These are phyloP conservation scores for Gnatocerus cornutus DNA, from an alignment of 2,888 invertebrate genomes.

Conservation along the genomic window DNA sequence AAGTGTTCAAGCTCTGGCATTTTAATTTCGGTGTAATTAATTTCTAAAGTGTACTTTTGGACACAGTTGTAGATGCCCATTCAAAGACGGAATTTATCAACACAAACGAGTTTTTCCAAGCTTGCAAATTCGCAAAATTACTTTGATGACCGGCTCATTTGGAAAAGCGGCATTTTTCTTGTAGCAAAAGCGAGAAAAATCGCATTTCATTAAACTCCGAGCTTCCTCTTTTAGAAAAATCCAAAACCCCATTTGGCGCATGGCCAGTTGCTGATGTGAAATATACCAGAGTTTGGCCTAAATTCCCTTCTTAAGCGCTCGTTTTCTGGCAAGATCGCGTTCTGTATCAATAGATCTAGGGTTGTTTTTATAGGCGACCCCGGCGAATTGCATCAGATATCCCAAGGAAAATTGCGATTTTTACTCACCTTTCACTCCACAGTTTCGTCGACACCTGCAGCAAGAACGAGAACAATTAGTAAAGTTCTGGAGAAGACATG, in stretches of 20 bases:
- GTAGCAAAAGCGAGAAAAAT: conserved; percentile 13
- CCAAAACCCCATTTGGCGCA: conserved; percentile 17
- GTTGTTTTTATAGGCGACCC: conserved; percentile 13
- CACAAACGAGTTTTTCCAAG: conserved; percentile 4
- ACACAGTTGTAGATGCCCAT: conserved; percentile 5
- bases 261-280: conserved; percentile 13
- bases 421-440: conserved; percentile 34
- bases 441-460: conserved; percentile 21
- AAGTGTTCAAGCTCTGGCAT: conserved; percentile 23
- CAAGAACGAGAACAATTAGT: conserved; percentile 18
- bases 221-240: background rate
- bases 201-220: conserved; percentile 8
- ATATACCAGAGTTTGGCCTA: conserved; percentile 14
- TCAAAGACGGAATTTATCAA: conserved; percentile 16
- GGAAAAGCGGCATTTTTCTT: conserved; percentile 6
- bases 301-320: conserved; percentile 3
- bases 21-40: conserved; percentile 36
- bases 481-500: background rate
- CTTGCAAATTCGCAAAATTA: conserved; percentile 9
- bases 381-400: background rate
- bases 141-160: conserved; percentile 3
- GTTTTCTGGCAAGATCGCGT: conserved; percentile 5
- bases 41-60: conserved; percentile 24
- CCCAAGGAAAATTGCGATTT: background rate
- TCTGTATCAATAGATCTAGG: conserved; percentile 9